phyloP scores from a whole-genome alignment of 2,113 vertebrate species.

The Protobothrops mucrosquamatus region DNA sequence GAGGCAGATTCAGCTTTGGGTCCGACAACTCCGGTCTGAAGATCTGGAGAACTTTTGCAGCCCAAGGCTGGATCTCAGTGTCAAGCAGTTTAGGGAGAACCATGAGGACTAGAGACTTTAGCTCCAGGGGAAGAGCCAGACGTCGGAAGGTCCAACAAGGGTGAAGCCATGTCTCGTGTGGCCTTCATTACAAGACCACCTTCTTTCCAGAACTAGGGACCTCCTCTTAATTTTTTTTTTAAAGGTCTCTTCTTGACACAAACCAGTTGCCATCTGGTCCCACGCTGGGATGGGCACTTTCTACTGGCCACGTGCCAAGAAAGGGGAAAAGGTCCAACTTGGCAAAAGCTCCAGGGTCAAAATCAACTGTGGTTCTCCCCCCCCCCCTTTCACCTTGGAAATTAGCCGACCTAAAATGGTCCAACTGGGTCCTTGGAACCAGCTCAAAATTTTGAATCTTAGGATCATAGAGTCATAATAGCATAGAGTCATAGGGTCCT shows the following conservation, averaged over 20 bases:
- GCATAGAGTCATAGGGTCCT: no score
- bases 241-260: neutral
- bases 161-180: neutral
- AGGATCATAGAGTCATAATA: neutral
- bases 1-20: neutral
- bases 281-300: no score
- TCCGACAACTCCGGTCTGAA: neutral
- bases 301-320: neutral
- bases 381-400: neutral
- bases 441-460: neutral
- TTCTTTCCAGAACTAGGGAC: neutral
- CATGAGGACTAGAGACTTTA: neutral
- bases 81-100: neutral
- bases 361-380: neutral
- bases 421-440: no score
- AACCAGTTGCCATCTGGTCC: neutral
- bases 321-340: no score
- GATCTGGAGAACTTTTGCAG: neutral
- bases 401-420: neutral
- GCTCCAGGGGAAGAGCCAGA: neutral
- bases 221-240: neutral
- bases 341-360: no score
- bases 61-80: neutral
- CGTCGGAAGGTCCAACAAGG: neutral
- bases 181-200: neutral